Evolutionary conservation across 2,888 invertebrate genomes (phyloP).

Genomic region (Drosophila subquinaria): DNA sequence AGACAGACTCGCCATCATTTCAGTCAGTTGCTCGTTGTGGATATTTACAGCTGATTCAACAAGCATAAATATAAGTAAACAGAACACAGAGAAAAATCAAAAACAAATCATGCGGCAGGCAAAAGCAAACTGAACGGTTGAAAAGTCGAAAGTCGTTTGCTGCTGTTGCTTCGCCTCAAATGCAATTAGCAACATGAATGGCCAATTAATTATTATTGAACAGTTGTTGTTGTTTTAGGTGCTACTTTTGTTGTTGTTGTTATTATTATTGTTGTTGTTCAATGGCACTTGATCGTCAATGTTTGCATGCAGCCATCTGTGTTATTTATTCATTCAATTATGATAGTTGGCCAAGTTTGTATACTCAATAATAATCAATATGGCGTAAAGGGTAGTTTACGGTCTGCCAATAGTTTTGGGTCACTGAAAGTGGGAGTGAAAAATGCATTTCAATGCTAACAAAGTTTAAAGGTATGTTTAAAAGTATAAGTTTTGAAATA

Average conservation of each 20-base stretch:
- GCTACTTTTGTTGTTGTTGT: slow-evolving; percentile 9
- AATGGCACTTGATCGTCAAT: slow-evolving; percentile 29
- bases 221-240: slow-evolving; percentile 19
- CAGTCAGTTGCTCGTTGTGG: slow-evolving; percentile 26
- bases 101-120: slow-evolving; percentile 56
- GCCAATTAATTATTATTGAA: slow-evolving; percentile 60
- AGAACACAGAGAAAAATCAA: slow-evolving; percentile 34
- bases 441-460: not conserved
- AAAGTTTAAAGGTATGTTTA: not conserved
- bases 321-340: slow-evolving; percentile 46
- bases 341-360: slow-evolving; percentile 21
- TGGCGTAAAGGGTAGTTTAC: not conserved
- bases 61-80: slow-evolving; percentile 58
- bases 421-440: too few species aligned
- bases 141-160: slow-evolving; percentile 23
- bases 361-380: slow-evolving; percentile 1
- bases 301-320: slow-evolving; percentile 31
- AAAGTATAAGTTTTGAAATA: not conserved
- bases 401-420: not conserved
- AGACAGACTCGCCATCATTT: slow-evolving; percentile 13
- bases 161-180: slow-evolving; percentile 33
- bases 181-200: slow-evolving; percentile 72
- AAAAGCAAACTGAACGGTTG: slow-evolving; percentile 41
- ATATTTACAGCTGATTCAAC: slow-evolving; percentile 48
- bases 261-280: slow-evolving; percentile 16